These are phyloP conservation scores for Dysmachus trigonus DNA, from an alignment of 2,888 invertebrate genomes.

Conservation along the genomic window DNA sequence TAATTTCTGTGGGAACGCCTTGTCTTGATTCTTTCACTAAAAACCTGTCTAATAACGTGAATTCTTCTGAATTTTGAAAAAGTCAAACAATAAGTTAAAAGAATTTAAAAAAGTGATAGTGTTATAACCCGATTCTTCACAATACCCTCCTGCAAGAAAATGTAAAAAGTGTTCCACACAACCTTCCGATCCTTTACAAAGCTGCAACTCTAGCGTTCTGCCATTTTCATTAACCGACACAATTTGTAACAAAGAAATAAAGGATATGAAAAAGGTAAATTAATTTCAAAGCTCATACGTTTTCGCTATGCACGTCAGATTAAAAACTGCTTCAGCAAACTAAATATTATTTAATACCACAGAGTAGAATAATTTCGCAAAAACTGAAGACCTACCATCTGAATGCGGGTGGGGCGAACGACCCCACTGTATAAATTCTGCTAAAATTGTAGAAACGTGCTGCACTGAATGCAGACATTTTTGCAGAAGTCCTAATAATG, in stretches of 20 bases:
- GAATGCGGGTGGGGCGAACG: not conserved
- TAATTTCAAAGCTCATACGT: not conserved
- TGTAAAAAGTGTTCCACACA: too few relatives aligned
- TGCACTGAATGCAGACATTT: not conserved
- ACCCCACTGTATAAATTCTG: not conserved
- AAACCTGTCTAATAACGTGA: too few relatives aligned
- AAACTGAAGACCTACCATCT: not conserved
- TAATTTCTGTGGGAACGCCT: too few relatives aligned
- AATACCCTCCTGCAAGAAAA: too few relatives aligned
- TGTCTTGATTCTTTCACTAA: too few relatives aligned
- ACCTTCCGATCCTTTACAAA: too few relatives aligned
- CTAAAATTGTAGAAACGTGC: not conserved
- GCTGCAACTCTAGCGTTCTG: not conserved
- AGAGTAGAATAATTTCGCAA: not conserved
- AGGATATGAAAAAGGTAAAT: not conserved
- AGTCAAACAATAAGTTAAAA: too few relatives aligned
- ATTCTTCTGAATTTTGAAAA: too few relatives aligned
- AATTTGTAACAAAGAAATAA: not conserved
- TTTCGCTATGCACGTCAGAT: not conserved
- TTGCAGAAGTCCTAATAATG: not conserved
- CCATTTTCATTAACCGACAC: not conserved
- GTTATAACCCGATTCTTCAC: too few relatives aligned
- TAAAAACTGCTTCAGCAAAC: slow-evolving; percentile 10
- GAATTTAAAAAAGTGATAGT: too few relatives aligned
- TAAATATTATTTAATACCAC: not conserved